These are phyloP conservation scores for Petrocephalus sullivani DNA, from an alignment of 2,797 vertebrate species.

Conservation along the genomic window DNA sequence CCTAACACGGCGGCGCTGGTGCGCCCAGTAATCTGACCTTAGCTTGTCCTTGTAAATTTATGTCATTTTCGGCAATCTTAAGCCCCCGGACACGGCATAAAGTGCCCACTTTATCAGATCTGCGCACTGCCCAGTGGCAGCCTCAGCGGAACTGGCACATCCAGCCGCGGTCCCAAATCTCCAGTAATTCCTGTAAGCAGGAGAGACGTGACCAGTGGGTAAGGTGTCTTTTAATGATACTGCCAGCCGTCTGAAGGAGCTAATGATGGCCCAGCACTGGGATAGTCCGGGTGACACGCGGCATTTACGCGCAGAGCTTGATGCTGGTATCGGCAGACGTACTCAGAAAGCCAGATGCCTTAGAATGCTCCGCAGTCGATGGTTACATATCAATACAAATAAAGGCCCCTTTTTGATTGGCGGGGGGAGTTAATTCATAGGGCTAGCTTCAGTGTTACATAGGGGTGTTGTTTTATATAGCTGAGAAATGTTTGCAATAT, in stretches of 20 bases:
- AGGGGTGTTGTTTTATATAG: neutral
- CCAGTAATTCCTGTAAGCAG: slow-evolving; percentile 49
- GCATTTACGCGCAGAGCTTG: neutral
- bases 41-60: slow-evolving; percentile 38
- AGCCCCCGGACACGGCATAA: slow-evolving; percentile 52
- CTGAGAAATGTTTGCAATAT: neutral
- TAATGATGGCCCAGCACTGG: slow-evolving; percentile 15
- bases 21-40: slow-evolving; percentile 47
- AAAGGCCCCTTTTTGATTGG: neutral
- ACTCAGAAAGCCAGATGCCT: too few species aligned
- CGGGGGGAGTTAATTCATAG: neutral
- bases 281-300: slow-evolving; percentile 19
- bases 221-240: slow-evolving; percentile 34
- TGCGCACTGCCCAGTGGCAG: slow-evolving; percentile 43
- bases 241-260: slow-evolving; percentile 27
- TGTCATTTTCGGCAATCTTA: slow-evolving; percentile 59
- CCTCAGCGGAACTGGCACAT: slow-evolving; percentile 56
- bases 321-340: neutral
- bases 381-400: neutral
- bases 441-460: neutral
- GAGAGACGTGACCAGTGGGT: slow-evolving; percentile 44
- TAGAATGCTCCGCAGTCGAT: neutral
- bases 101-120: slow-evolving; percentile 50
- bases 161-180: slow-evolving; percentile 50
- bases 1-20: slow-evolving; percentile 36